Percentiles rank a stretch among this genome's conserved stretches.
Evolutionary conservation across 2,797 vertebrate species (phyloP).

Genomic region (Netta rufina): DNA sequence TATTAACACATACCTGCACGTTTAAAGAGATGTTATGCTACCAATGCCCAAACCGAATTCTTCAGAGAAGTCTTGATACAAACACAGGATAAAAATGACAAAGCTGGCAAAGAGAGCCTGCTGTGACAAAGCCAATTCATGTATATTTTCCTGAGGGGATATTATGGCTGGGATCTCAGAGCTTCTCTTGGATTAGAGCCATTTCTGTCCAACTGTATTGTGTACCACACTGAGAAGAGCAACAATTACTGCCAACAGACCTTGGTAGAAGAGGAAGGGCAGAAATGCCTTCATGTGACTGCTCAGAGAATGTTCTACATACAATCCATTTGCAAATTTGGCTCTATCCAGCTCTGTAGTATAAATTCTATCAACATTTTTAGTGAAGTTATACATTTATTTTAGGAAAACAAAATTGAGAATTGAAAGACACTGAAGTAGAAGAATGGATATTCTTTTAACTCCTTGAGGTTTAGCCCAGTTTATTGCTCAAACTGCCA

Average conservation of each 20-base stretch:
- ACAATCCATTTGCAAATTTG: constrained; percentile 36
- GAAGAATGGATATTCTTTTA: background rate
- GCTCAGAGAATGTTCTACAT: background rate
- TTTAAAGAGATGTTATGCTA: background rate
- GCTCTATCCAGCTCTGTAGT: background rate
- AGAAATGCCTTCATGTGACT: background rate
- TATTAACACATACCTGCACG: background rate
- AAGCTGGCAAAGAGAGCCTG: background rate
- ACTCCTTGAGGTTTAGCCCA: background rate
- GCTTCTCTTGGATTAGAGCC: background rate
- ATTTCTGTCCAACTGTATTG: background rate
- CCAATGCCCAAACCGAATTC: background rate
- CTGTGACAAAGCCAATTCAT: background rate
- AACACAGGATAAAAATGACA: background rate
- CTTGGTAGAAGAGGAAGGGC: background rate
- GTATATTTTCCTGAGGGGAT: background rate
- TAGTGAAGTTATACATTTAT: background rate
- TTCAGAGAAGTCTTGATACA: background rate
- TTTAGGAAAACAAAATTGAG: background rate
- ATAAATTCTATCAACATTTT: background rate
- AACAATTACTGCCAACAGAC: background rate
- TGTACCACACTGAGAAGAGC: background rate
- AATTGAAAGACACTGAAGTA: background rate
- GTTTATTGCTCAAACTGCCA: background rate
- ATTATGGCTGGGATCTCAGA: background rate